A percentile compares a stretch with the other conserved stretches of the same genome.
phyloP scores from a whole-genome alignment of 1,140 invertebrate genomes.

The silkworm (Bombyx mori) region DNA sequence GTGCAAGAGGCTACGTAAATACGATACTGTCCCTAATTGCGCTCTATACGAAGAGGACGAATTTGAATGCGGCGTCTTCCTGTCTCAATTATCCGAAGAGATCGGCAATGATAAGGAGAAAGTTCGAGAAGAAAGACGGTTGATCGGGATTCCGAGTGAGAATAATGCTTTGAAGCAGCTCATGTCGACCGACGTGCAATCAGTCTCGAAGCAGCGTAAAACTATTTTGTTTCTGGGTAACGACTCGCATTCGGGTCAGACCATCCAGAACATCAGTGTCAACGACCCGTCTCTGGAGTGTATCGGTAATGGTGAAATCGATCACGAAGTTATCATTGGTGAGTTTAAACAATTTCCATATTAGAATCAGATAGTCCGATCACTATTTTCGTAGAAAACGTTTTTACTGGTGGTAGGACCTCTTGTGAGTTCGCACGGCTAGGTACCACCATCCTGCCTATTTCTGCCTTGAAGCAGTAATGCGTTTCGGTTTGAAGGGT shows the following conservation, averaged over 20 bases:
- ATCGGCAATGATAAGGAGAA: constrained; percentile 40
- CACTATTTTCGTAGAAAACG: no score
- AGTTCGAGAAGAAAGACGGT: constrained; percentile 30
- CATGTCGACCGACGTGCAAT: constrained; percentile 51
- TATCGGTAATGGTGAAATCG: constrained; percentile 14
- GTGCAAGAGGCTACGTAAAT: constrained; percentile 36
- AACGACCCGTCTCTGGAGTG: constrained; percentile 44
- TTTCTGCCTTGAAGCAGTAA: no score
- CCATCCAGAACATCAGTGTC: constrained; percentile 52
- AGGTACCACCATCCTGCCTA: no score
- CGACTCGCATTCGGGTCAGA: constrained; percentile 43
- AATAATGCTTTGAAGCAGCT: constrained; percentile 53
- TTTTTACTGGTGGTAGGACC: no score
- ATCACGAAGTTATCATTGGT: constrained; percentile 36
- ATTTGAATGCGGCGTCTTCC: constrained; percentile 38
- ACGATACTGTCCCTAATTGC: constrained; percentile 9
- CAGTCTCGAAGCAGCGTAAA: constrained; percentile 40
- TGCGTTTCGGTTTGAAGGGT: no score
- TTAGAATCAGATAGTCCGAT: no score
- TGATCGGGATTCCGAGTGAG: constrained; percentile 30
- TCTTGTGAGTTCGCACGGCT: no score
- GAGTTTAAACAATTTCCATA: constrained; percentile 14
- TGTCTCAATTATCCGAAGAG: constrained; percentile 42
- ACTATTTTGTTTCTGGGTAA: constrained; percentile 50
- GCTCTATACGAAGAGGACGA: constrained; percentile 41